Evolutionary conservation across 2,113 vertebrate species (phyloP).

Genomic region (Arenaria interpres): DNA sequence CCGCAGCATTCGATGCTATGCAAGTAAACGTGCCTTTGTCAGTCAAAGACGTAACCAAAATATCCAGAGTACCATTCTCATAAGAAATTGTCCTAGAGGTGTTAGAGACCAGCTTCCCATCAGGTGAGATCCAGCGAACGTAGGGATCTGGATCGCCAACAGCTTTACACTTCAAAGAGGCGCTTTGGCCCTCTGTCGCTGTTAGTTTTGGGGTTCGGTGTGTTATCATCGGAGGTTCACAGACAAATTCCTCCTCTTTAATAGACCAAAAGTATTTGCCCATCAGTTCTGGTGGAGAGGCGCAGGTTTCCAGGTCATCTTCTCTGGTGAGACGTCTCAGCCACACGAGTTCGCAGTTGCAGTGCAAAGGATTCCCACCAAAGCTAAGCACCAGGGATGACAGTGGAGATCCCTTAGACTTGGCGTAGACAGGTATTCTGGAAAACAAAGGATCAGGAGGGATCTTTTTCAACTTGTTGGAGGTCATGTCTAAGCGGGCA

Average conservation of each 20-base stretch:
- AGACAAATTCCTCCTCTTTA: slow-evolving; percentile 93
- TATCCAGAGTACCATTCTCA: slow-evolving; percentile 90
- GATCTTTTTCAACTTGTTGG: slow-evolving; percentile 96
- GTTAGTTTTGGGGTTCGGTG: slow-evolving; percentile 80
- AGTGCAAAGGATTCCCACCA: slow-evolving; percentile 91
- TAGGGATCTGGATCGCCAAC: slow-evolving; percentile 93
- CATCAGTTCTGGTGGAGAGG: slow-evolving; percentile 85
- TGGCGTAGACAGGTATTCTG: slow-evolving; percentile 89
- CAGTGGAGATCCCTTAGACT: slow-evolving; percentile 84
- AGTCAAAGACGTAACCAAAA: slow-evolving; percentile 72
- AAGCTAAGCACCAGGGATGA: slow-evolving; percentile 89
- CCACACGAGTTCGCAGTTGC: slow-evolving; percentile 96
- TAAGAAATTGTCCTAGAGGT: slow-evolving; percentile 82
- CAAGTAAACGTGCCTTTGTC: slow-evolving; percentile 91
- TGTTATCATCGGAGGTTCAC: slow-evolving; percentile 92
- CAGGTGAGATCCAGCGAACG: slow-evolving; percentile 91
- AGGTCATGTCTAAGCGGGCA: slow-evolving; percentile 94
- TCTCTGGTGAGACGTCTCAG: slow-evolving; percentile 88
- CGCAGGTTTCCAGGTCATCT: slow-evolving; percentile 92
- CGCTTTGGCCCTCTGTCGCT: slow-evolving; percentile 77
- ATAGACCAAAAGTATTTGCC: slow-evolving; percentile 97
- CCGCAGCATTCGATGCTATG: slow-evolving; percentile 93
- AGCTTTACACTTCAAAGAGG: slow-evolving; percentile 91
- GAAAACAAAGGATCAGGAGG: slow-evolving; percentile 92
- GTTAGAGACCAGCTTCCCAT: slow-evolving; percentile 90